Conservation (phyloP, 2,888 invertebrate genomes). For the Bellardia pandia region DNA sequence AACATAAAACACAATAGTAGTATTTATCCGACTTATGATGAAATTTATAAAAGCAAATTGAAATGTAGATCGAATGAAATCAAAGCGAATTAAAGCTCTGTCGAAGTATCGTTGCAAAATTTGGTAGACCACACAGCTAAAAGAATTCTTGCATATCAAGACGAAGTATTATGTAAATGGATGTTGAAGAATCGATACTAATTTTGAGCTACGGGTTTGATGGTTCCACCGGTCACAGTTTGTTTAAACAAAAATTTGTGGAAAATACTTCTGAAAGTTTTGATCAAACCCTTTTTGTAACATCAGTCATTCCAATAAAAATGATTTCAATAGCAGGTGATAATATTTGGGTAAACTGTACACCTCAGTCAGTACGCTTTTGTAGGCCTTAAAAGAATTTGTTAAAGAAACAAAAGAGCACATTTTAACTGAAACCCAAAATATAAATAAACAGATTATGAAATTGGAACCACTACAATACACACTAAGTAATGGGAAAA, state of each 20-base stretch:
- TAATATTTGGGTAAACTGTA: slow-evolving; percentile 59
- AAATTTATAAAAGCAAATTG: too few relatives aligned
- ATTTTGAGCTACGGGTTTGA: too few relatives aligned
- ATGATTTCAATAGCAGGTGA: neutral
- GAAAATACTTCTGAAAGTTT: slow-evolving; percentile 23
- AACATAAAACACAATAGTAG: too few relatives aligned
- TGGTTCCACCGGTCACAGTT: too few relatives aligned
- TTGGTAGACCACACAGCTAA: too few relatives aligned
- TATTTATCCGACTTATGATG: too few relatives aligned
- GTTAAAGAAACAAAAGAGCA: slow-evolving; percentile 52
- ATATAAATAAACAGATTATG: slow-evolving; percentile 46
- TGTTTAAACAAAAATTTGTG: slow-evolving; percentile 56
- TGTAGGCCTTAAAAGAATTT: slow-evolving; percentile 31
- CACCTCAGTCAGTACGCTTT: slow-evolving; percentile 64
- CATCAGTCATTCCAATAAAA: slow-evolving; percentile 59
- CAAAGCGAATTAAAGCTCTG: too few relatives aligned
- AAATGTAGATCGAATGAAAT: too few relatives aligned
- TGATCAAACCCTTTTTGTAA: slow-evolving; percentile 56
- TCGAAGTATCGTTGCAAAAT: too few relatives aligned
- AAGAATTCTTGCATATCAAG: too few relatives aligned
- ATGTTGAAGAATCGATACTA: too few relatives aligned
- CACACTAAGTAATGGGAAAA: slow-evolving; percentile 33
- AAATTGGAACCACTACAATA: slow-evolving; percentile 43
- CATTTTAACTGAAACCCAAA: slow-evolving; percentile 56
- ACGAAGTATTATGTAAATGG: too few relatives aligned